Base-by-base conservation (phyloP, 2,888 invertebrate species). In the Clusia tigrina region DNA sequence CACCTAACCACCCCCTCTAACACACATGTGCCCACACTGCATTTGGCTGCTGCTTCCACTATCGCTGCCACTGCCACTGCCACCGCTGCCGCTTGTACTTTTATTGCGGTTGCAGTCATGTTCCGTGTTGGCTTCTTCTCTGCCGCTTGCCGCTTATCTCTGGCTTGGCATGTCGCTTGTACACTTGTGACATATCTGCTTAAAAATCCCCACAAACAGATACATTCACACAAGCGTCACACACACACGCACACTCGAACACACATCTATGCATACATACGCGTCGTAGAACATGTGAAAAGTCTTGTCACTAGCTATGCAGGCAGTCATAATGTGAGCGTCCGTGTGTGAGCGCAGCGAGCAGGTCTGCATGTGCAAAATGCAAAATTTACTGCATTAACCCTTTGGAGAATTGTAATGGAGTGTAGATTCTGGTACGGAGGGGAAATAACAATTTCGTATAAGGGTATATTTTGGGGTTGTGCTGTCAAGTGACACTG, bases 131-230 rank as follows among this genome's bases (percentile, higher is more conserved):
- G n/a, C n/a, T n/a, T n/a, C 42, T 15, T 10, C 42, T 15, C n/a
- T 15, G n/a, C n/a, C 9, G 12, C n/a, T 42, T 46, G 23, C n/a
- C 22, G 60, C 54, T 55, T 60, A 54, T 60, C 60, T 60, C 55
- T 51, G 20, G 57, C 66, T 63, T 37, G 53, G 58, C 46, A 54
- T 63, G 58, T 54, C 54, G 20, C 57, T 38, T 56, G 42, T 48
- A 48, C n/a, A n/a, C 42, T 42, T 42, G 3, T 42, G 42, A 42
- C 42, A 42, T 42, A 42, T 42, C 42, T 42, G 42, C 42, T 42
- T 42, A 42, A 42, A n/a, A n/a, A 42, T 15, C 42, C 42, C 42
- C 10, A 10, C 42, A 42, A 42, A 42, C 42, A 10, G 12, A 42
- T 17, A 42, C 12, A 32, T 32, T 32, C 12, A 5, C 32, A n/a